Evolutionary conservation across 2,888 invertebrate genomes (phyloP).

Genomic region (Petrophora chlorosata): DNA sequence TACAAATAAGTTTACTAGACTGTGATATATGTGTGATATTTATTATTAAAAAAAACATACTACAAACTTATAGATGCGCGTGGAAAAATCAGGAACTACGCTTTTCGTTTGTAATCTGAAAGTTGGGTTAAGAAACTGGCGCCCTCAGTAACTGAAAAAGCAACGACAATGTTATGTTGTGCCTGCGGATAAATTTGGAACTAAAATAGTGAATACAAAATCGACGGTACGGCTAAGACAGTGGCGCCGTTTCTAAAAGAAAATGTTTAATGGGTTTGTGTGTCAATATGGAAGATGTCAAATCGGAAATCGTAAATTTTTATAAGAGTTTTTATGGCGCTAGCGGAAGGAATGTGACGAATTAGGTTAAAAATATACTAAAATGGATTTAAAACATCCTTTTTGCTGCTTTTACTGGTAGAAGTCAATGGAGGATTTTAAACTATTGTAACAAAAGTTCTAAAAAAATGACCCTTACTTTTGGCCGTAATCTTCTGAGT

Average conservation of each 20-base stretch:
- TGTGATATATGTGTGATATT: too few species aligned
- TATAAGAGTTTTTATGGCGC: conserved; percentile 19
- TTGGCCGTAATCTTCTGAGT: too few species aligned
- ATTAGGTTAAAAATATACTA: conserved; percentile 11
- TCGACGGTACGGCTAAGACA: background rate
- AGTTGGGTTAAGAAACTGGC: conserved; percentile 6
- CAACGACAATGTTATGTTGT: background rate
- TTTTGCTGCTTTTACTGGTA: too few species aligned
- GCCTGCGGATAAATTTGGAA: conserved; percentile 4
- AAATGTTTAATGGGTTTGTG: background rate
- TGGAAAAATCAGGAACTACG: background rate
- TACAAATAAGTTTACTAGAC: too few species aligned
- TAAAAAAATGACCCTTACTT: too few species aligned
- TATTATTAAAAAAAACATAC: background rate
- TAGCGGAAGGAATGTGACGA: conserved; percentile 12
- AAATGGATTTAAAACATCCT: conserved; percentile 10
- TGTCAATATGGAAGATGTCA: conserved; percentile 30
- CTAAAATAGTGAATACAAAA: conserved; percentile 1
- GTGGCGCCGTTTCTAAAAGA: conserved; percentile 1
- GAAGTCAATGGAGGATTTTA: too few species aligned
- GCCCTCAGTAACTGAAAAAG: background rate
- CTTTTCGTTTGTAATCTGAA: too few species aligned
- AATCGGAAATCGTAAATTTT: conserved; percentile 36
- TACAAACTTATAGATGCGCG: background rate
- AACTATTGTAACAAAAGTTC: too few species aligned